phyloP scores from a whole-genome alignment of 2,113 vertebrate species.

The Balaeniceps rex region DNA sequence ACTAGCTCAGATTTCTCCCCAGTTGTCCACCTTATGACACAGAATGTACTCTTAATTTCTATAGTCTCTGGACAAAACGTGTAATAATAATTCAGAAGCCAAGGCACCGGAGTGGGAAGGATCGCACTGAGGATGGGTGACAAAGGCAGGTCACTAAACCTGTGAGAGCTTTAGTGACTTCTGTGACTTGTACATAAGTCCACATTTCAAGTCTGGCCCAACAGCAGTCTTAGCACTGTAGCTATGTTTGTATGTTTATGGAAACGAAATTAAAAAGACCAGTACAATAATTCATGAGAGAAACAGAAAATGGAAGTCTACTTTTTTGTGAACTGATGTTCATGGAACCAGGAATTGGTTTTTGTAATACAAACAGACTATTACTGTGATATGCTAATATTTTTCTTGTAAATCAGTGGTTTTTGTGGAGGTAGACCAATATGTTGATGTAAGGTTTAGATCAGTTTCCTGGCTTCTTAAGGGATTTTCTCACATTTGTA shows the following conservation, averaged over 20 bases:
- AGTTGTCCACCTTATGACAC: background rate
- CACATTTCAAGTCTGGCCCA: background rate
- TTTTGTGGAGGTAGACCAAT: background rate
- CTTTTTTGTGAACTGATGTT: background rate
- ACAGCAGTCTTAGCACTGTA: background rate
- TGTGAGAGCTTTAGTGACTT: background rate
- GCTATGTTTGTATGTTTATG: background rate
- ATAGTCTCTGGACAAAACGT: background rate
- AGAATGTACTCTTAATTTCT: background rate
- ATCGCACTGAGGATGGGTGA: fast-evolving
- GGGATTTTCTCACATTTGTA: background rate
- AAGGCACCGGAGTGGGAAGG: background rate
- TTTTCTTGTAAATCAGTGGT: background rate
- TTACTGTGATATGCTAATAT: background rate
- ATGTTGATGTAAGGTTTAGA: background rate
- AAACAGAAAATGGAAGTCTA: background rate
- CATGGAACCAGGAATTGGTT: background rate
- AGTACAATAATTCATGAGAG: background rate
- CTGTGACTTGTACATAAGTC: background rate
- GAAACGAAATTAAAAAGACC: background rate
- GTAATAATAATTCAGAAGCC: background rate
- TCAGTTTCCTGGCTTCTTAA: background rate
- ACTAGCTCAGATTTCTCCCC: background rate
- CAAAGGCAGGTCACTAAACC: background rate
- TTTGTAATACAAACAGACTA: background rate